Conservation (phyloP, 1,140 invertebrate species). For the Lordiphosa clarofinis region DNA sequence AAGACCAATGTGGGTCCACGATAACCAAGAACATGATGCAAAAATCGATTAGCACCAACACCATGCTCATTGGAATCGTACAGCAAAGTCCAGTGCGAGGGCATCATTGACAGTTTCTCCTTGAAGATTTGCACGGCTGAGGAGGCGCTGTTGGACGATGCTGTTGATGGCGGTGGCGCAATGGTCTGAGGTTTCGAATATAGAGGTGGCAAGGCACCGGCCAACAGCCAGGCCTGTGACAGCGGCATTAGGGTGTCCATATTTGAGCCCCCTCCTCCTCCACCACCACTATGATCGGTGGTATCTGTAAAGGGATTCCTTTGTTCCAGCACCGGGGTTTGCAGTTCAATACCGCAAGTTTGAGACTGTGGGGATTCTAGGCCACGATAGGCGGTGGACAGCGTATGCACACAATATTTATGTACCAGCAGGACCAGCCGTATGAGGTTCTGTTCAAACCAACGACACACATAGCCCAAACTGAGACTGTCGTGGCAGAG, state of each 20-base stretch:
- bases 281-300: constrained; percentile 49
- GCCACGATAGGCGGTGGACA: constrained; percentile 88
- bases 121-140: constrained; percentile 83
- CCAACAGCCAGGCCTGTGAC: constrained; percentile 89
- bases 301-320: constrained; percentile 79
- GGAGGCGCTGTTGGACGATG: constrained; percentile 52
- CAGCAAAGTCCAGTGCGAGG: constrained; percentile 90
- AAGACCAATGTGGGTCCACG: constrained; percentile 90
- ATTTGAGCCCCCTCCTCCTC: neutral
- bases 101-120: constrained; percentile 83
- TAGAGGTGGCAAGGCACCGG: constrained; percentile 85
- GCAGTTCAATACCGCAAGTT: constrained; percentile 84
- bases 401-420: constrained; percentile 86
- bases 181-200: constrained; percentile 83
- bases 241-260: constrained; percentile 82
- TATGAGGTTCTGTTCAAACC: constrained; percentile 88
- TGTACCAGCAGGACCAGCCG: constrained; percentile 88
- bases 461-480: constrained; percentile 87
- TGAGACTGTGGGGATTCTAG: constrained; percentile 81
- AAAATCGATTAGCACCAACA: constrained; percentile 91
- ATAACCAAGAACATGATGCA: constrained; percentile 92
- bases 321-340: constrained; percentile 87
- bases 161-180: constrained; percentile 33
- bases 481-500: constrained; percentile 88
- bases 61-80: constrained; percentile 92